Base-by-base conservation (phyloP, 2,797 vertebrate species). In the Pelodytes ibericus region DNA sequence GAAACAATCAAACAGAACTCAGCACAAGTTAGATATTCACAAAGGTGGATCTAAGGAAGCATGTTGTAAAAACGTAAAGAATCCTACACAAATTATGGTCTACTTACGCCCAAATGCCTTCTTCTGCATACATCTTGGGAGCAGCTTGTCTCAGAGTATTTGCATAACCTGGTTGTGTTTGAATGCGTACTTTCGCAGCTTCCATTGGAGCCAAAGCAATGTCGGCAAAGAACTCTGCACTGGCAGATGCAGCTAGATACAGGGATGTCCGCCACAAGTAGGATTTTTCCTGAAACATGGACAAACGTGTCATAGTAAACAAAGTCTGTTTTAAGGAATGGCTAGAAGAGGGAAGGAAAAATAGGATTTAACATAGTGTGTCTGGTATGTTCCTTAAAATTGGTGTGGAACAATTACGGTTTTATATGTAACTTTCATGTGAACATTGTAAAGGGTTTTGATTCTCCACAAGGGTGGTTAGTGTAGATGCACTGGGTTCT, bases 171-270 rank as follows among this genome's bases (percentile, higher is more conserved):
- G 97, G 95, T 77, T 97, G 92, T n/a, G 96, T 99, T 88, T 99
- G 97, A 87, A 99, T 97, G 65, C 96, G 95, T 57, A 98, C 96
- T 87, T 99, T 99, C 72, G 89, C 92, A 83, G 97, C 97, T 92
- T 99, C 97, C 97, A 98, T 99, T 83, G 97, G 97, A 91, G 95
- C 93, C 90, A 99, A 91, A 79, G 97, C 97, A 63, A 99, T 96
- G 88, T 99, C 96, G 1, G 97, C 97, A 70, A 99, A 98, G 90
- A 99, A 99, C 86, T 99, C 97, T 0, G 97, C 96, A 6, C 97
- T 99, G 89, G 97, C 97, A 81, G 97, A 99, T 41, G 97, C 93
- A 5, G 95, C 96, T 86, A 99, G 89, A 86, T 99, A 99, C 0
- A 99, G 84, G 0, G 96, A 98, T 15, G 96, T 99, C 83, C 97